Evolutionary conservation across 2,888 invertebrate species (phyloP), one percentile per base, ranked within the genome.

Genomic region (Mermis nigrescens): DNA sequence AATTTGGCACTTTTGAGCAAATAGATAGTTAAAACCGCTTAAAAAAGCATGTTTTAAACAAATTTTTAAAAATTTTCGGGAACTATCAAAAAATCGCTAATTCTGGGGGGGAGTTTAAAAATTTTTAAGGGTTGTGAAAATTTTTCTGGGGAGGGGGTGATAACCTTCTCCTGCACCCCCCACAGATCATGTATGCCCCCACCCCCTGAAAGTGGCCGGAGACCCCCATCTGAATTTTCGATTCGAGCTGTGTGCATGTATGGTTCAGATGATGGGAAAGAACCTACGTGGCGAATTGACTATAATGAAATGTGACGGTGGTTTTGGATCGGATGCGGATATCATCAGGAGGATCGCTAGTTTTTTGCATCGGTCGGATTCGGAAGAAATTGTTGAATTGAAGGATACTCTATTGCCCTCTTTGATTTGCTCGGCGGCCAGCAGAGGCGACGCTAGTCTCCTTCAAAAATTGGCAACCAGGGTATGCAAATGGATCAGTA

Each of bases 231-330:
- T n/a, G n/a, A n/a, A n/a, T n/a, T n/a, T n/a, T n/a, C n/a, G 38
- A 15, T 38, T 38, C 12, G 38, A 12, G 12, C 19, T 38, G 38
- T 38, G 38, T 12, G 19, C 38, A 12, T 15, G 38, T 38, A 38
- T 12, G 19, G 38, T 71, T 31, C 72, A 84, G 82, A 83, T 85
- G 81, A 82, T 89, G 80, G 78, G 80, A 63, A 79, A 79, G 1
- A 72, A 83, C 70, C 76, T 89, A 32, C 79, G 88, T 55, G 89
- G 89, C 1, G 89, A 89, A 73, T 72, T 89, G 65, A 85, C 85
- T 0, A 72, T 77, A 24, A 32, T 62, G 24, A 59, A 51, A 22
- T 51, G 26, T 22, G 15, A 46, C 22, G 32, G 3, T 7, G 27
- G n/a, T 7, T 28, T 4, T 2, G 31, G 7, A 7, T 24, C n/a